These are phyloP conservation scores for western clawed frog (Xenopus tropicalis) DNA, from an alignment of 2,113 vertebrate genomes.

Conservation along the genomic window UCB_Xtro_10.0 CM004443.2:158442501-158443000, in stretches of 20 bases:
- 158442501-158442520: slow-evolving; percentile 24
- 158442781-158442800: neutral
- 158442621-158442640: slow-evolving; percentile 39
- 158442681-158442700: slow-evolving; percentile 51
- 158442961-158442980: no score
- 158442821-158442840: neutral
- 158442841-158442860: no score
- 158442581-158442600: slow-evolving; percentile 22
- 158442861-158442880: no score
- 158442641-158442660: slow-evolving; percentile 12
- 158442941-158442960: no score
- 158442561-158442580: slow-evolving; percentile 27
- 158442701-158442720: slow-evolving; percentile 29
- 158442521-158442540: slow-evolving; percentile 23
- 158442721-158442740: slow-evolving; percentile 12
- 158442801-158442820: neutral
- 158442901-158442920: no score
- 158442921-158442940: no score
- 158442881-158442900: no score
- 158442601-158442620: slow-evolving; percentile 28
- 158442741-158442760: slow-evolving; percentile 4
- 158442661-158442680: slow-evolving; percentile 14
- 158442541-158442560: slow-evolving; percentile 21
- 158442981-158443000: no score
- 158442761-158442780: slow-evolving; percentile 11